A percentile compares a stretch with the other conserved stretches of the same genome.
Evolutionary conservation across 2,797 vertebrate species (phyloP).

Genomic region (Adelosebastes latens): DNA sequence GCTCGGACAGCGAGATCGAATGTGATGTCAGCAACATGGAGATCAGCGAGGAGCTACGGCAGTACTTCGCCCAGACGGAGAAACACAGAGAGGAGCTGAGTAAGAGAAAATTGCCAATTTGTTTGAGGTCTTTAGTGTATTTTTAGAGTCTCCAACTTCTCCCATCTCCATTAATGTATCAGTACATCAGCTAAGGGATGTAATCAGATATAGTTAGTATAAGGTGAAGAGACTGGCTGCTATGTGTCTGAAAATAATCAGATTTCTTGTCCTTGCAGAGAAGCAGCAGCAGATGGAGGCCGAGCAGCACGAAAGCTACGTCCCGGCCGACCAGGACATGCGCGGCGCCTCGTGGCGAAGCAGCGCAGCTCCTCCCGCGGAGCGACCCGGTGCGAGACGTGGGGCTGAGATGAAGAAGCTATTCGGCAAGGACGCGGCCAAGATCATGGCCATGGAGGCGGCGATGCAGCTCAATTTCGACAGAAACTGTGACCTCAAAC

Average conservation of each 20-base stretch:
- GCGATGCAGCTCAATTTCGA: constrained; percentile 86
- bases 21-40: constrained; percentile 95
- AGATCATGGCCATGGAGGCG: constrained; percentile 94
- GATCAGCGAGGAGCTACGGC: constrained; percentile 94
- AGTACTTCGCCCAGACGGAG: constrained; percentile 94
- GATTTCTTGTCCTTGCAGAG: constrained; percentile 74
- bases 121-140: background rate
- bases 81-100: constrained; percentile 90
- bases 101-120: constrained; percentile 76
- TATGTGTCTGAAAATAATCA: background rate
- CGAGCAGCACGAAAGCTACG: constrained; percentile 76
- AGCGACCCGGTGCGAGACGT: constrained; percentile 89
- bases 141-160: too few species aligned
- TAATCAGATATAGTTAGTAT: too few species aligned
- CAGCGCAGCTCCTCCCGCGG: constrained; percentile 82
- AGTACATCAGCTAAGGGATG: too few species aligned
- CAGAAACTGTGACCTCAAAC: constrained; percentile 92
- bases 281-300: constrained; percentile 91
- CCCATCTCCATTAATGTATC: background rate
- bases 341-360: constrained; percentile 64
- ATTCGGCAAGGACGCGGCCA: constrained; percentile 87
- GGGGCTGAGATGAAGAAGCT: constrained; percentile 90
- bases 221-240: background rate
- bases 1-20: constrained; percentile 87
- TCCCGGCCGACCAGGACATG: constrained; percentile 90